Evolutionary conservation across 2,888 invertebrate species (phyloP).

Genomic region (Muschampia plurimacula): DNA sequence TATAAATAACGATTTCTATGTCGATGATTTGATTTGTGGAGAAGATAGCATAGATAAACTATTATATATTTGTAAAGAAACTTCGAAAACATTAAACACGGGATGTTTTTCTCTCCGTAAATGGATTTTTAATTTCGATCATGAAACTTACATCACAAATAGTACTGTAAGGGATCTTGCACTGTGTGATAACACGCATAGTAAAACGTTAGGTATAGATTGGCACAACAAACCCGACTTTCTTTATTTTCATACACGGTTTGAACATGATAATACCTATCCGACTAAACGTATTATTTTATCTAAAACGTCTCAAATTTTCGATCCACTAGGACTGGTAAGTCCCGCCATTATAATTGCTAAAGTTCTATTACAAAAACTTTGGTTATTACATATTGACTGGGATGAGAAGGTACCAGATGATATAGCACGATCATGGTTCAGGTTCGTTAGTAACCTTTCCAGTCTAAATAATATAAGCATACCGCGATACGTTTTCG

Average conservation of each 20-base stretch:
- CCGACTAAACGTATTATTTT: slow-evolving; percentile 41
- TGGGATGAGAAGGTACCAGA: slow-evolving; percentile 35
- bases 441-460: slow-evolving; percentile 11
- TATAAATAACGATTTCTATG: neutral
- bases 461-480: neutral
- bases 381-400: slow-evolving; percentile 31
- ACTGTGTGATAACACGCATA: slow-evolving; percentile 26
- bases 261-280: neutral
- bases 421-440: slow-evolving; percentile 23
- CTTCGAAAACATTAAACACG: slow-evolving; percentile 9
- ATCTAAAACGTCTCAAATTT: slow-evolving; percentile 43
- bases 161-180: neutral
- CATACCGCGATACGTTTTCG: slow-evolving; percentile 28
- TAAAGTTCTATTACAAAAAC: slow-evolving; percentile 45
- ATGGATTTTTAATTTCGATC: slow-evolving; percentile 41
- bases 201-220: slow-evolving; percentile 39
- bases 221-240: slow-evolving; percentile 38
- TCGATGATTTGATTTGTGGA: slow-evolving; percentile 5
- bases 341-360: slow-evolving; percentile 40
- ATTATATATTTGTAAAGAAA: too few species aligned
- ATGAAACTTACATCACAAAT: neutral
- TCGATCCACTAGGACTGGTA: slow-evolving; percentile 47
- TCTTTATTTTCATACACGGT: slow-evolving; percentile 31
- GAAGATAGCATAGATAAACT: too few species aligned
- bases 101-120: slow-evolving; percentile 9